Evolutionary conservation across 2,797 vertebrate genomes (phyloP), one percentile per base, ranked within the genome.

Genomic region (Chelon auratus): DNA sequence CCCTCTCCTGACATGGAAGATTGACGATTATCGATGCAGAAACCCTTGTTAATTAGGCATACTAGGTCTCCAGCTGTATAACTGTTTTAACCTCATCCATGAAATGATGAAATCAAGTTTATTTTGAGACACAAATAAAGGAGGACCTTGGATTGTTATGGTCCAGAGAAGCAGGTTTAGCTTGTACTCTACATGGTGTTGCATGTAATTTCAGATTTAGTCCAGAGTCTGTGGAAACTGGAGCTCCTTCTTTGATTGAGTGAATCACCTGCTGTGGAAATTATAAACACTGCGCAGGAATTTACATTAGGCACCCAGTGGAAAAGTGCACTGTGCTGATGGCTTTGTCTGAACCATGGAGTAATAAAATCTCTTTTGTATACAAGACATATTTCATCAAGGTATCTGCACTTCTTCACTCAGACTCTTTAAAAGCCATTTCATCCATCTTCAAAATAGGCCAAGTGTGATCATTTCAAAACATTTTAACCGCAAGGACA

Each of bases 21-120:
- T 85, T 95, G 94, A 95, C 87, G 88, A 81, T 90, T 90, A 95
- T 93, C 11, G 90, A 94, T 92, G 94, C 92, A 92, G 94, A 95
- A 95, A 94, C 84, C 83, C 89, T 65, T 85, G 67, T 77, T 90
- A 92, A 94, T 93, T 93, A 88, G 70, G 83, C 75, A 60, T 90
- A 78, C 62, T 71, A 82, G 87, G 73, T 83, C 83, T 84, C 65
- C 84, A 87, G 87, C 90, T 87, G 87, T 81, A 79, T 88, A 89
- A 82, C 85, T 67, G 85, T 65, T 92, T 91, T 80, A 85, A 88
- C 70, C 82, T 85, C 77, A 74, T 81, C 79, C 58, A 36, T 61
- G 72, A 67, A 58, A 53, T 71, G 58, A 84, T 82, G 68, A 77
- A 84, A 87, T 80, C 71, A 55, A 53, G 36, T 72, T 72, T 82